Evolutionary conservation across 2,113 vertebrate species (phyloP).

Genomic region (Tachycineta bicolor): DNA sequence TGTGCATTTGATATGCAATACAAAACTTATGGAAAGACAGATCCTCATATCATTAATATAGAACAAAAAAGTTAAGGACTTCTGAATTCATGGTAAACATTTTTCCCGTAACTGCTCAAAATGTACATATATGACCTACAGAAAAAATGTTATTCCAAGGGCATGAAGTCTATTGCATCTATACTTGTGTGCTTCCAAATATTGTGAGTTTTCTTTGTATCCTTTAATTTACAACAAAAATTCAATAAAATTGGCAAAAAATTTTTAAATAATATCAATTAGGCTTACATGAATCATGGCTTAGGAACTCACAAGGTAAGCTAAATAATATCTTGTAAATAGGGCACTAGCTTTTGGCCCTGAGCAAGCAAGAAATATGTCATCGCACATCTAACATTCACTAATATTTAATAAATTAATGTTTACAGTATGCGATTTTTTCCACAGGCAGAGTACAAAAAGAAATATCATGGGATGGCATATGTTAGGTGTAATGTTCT

Average conservation of each 20-base stretch:
- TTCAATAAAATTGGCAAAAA: not conserved
- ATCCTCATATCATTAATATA: not conserved
- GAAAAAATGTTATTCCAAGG: not conserved
- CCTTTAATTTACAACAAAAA: not conserved
- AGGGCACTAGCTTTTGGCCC: not conserved
- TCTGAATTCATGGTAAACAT: not conserved
- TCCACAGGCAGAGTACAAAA: not conserved
- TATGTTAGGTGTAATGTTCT: not conserved
- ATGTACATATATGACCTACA: not conserved
- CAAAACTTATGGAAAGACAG: not conserved
- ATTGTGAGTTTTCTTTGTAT: not conserved
- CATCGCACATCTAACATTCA: not conserved
- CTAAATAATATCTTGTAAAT: not conserved
- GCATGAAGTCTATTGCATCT: not conserved
- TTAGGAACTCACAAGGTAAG: not conserved
- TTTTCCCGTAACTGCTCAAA: not conserved
- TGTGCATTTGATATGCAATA: not conserved
- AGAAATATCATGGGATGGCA: not conserved
- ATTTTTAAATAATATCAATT: not conserved
- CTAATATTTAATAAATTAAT: not conserved
- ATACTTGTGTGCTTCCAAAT: not conserved
- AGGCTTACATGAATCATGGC: not conserved
- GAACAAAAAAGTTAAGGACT: not conserved
- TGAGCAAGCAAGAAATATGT: not conserved
- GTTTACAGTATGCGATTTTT: not conserved